Percentiles rank a stretch among this genome's conserved stretches.
These are phyloP conservation scores for Rhinichthys klamathensis DNA, from an alignment of 2,113 vertebrate genomes.

Conservation along the genomic window DNA sequence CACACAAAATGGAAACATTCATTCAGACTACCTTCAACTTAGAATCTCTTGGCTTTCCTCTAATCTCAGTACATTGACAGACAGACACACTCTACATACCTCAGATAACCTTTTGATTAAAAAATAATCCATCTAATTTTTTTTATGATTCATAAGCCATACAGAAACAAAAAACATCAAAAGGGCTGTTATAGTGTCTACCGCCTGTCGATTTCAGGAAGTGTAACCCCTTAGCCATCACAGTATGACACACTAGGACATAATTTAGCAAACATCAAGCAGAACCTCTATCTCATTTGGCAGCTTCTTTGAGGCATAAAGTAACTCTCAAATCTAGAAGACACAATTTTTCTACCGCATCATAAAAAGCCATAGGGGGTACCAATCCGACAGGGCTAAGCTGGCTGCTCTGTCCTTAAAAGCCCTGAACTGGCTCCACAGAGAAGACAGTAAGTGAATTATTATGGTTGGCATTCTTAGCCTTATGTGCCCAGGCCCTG, in stretches of 20 bases:
- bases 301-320: neutral
- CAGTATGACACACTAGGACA: neutral
- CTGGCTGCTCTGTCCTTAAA: conserved; percentile 19
- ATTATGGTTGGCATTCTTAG: conserved; percentile 6
- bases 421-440: conserved; percentile 10
- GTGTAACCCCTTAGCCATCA: conserved; percentile 1
- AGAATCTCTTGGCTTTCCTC: neutral
- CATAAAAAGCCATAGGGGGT: conserved; percentile 21
- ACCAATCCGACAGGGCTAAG: neutral
- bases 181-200: neutral
- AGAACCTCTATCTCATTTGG: neutral
- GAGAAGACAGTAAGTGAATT: neutral
- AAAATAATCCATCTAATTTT: neutral
- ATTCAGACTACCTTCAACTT: neutral
- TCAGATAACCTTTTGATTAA: conserved; percentile 3
- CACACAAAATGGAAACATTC: neutral
- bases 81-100: neutral
- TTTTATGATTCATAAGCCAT: neutral
- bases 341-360: neutral
- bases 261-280: neutral
- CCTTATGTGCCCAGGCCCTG: neutral
- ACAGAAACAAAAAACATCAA: neutral
- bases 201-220: neutral
- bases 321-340: neutral
- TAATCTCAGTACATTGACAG: conserved; percentile 10